phyloP scores from a whole-genome alignment of 2,797 vertebrate species.

The Tangara arthus region DNA sequence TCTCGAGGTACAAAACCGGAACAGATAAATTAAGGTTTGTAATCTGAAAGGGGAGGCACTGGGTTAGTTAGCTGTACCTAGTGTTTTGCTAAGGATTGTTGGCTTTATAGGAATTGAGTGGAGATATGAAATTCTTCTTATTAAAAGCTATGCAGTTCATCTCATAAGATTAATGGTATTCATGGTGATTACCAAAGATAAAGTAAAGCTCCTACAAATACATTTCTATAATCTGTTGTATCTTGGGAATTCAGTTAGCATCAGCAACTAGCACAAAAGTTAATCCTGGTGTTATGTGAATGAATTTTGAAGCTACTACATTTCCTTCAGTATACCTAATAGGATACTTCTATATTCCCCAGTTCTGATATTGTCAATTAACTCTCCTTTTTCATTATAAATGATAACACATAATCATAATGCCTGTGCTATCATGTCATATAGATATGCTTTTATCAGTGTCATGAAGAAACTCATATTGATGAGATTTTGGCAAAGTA shows the following conservation, averaged over 20 bases:
- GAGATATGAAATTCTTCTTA: not conserved
- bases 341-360: not conserved
- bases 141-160: not conserved
- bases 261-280: not conserved
- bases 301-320: not conserved
- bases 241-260: not conserved
- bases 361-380: not conserved
- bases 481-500: not conserved
- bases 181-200: not conserved
- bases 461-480: not conserved
- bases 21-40: slow-evolving; percentile 90
- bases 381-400: not conserved
- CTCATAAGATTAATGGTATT: not conserved
- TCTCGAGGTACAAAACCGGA: slow-evolving; percentile 89
- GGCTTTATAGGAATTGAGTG: not conserved
- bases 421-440: not conserved
- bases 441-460: not conserved
- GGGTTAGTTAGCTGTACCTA: not conserved
- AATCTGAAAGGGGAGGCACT: slow-evolving; percentile 47
- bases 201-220: not conserved
- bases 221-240: not conserved
- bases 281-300: not conserved
- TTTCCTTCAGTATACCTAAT: not conserved
- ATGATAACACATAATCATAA: not conserved
- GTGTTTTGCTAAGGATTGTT: not conserved